Evolutionary conservation across 2,888 invertebrate genomes (phyloP).

Genomic region (Timema cristinae): DNA sequence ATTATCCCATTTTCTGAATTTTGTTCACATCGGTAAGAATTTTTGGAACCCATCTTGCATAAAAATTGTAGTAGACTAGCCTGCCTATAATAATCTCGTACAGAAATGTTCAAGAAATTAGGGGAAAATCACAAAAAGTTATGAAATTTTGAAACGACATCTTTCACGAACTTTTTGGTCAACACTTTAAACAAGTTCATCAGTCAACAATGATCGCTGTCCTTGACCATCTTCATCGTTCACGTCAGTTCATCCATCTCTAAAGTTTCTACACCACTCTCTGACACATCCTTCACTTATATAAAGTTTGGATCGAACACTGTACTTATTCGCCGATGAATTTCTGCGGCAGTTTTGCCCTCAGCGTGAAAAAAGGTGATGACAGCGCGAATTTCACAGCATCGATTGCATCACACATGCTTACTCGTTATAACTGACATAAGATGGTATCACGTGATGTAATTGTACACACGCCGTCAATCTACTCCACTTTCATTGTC

Average conservation of each 20-base stretch:
- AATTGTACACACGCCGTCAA: too few species aligned
- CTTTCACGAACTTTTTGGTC: not conserved
- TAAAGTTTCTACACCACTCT: constrained; percentile 6
- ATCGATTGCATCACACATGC: too few species aligned
- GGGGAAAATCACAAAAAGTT: not conserved
- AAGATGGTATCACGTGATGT: too few species aligned
- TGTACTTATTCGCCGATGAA: not conserved
- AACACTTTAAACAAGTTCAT: not conserved
- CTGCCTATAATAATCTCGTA: not conserved
- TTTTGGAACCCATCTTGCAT: not conserved
- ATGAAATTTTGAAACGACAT: not conserved
- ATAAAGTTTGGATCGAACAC: not conserved
- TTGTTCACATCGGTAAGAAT: not conserved
- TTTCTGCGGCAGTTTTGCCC: too few species aligned
- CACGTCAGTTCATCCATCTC: not conserved
- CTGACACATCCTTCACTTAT: not conserved
- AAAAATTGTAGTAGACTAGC: not conserved
- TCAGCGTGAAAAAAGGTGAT: too few species aligned
- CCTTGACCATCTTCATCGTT: not conserved
- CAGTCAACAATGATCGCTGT: not conserved
- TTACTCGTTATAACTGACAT: too few species aligned
- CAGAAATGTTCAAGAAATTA: not conserved
- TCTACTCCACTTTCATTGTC: too few species aligned
- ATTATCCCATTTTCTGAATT: not conserved
- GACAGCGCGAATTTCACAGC: too few species aligned